Conservation (phyloP, 1,140 invertebrate species). For the Saccostrea cuccullata region DNA sequence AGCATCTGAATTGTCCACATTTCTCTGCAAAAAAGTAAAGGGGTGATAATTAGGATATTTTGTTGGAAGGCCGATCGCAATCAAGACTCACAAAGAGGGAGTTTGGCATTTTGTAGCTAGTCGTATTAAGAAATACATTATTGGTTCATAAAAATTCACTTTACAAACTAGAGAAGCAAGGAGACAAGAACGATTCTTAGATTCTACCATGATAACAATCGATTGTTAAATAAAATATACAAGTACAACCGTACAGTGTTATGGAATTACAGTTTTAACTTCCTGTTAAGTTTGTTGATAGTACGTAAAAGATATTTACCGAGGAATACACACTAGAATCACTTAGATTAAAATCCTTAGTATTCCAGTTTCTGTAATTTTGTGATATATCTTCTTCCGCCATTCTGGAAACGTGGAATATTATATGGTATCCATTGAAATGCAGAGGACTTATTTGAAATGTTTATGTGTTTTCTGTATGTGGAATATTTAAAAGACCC, state of each 20-base stretch:
- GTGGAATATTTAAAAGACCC: too few species aligned
- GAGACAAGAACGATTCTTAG: too few species aligned
- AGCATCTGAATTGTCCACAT: background rate
- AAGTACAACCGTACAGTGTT: too few species aligned
- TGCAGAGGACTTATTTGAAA: too few species aligned
- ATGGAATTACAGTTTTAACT: background rate
- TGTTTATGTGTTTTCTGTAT: too few species aligned
- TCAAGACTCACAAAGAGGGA: background rate
- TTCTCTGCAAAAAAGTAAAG: background rate
- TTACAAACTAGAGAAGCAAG: too few species aligned
- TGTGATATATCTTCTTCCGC: background rate
- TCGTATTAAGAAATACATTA: too few species aligned
- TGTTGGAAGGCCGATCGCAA: background rate
- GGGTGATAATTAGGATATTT: too few species aligned
- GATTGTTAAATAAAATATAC: too few species aligned
- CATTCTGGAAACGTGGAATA: background rate
- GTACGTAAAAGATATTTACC: background rate
- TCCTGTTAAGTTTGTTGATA: background rate
- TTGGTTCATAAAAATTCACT: too few species aligned
- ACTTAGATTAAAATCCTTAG: background rate
- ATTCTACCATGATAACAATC: too few species aligned
- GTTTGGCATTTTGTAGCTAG: too few species aligned
- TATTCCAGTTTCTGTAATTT: background rate
- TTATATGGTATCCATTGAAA: background rate
- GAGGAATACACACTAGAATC: background rate